Percentiles rank a stretch among this genome's conserved stretches.
These are phyloP conservation scores for Tragelaphus eurycerus DNA, from an alignment of 2,797 vertebrate genomes.

Conservation along the genomic window DNA sequence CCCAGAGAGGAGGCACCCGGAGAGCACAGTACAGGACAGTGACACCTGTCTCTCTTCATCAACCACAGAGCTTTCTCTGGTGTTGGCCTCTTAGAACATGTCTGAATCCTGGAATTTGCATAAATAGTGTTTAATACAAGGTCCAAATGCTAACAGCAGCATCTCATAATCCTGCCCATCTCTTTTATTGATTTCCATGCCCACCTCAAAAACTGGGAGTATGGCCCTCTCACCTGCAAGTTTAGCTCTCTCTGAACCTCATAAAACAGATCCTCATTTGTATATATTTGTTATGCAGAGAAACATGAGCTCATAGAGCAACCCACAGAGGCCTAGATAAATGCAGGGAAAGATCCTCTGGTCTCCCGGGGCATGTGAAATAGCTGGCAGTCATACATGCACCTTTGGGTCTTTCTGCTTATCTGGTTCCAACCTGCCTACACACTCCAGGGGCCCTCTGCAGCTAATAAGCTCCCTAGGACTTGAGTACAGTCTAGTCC, in stretches of 20 bases:
- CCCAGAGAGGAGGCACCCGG: neutral
- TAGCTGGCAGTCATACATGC: neutral
- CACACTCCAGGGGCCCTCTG: neutral
- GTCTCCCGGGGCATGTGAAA: fast-evolving
- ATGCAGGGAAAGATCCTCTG: neutral
- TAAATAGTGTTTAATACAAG: neutral
- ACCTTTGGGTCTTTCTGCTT: neutral
- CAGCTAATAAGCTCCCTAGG: neutral
- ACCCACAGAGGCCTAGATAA: neutral
- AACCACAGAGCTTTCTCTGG: neutral
- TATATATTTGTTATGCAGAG: neutral
- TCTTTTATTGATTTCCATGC: neutral
- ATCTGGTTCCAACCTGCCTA: neutral
- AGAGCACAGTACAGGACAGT: neutral
- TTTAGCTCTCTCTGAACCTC: neutral
- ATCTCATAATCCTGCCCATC: neutral
- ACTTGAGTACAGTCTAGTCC: fast-evolving
- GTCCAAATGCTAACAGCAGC: too few relatives aligned
- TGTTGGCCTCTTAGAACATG: too few relatives aligned
- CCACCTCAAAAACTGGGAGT: fast-evolving
- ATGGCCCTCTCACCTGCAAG: neutral
- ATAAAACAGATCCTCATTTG: neutral
- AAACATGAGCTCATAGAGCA: fast-evolving
- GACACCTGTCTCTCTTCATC: neutral
- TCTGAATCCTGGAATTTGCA: neutral